Evolutionary conservation across 64 coral and sea anemone species (phyloP).

Genomic region (Cladopsammia gracilis): DNA sequence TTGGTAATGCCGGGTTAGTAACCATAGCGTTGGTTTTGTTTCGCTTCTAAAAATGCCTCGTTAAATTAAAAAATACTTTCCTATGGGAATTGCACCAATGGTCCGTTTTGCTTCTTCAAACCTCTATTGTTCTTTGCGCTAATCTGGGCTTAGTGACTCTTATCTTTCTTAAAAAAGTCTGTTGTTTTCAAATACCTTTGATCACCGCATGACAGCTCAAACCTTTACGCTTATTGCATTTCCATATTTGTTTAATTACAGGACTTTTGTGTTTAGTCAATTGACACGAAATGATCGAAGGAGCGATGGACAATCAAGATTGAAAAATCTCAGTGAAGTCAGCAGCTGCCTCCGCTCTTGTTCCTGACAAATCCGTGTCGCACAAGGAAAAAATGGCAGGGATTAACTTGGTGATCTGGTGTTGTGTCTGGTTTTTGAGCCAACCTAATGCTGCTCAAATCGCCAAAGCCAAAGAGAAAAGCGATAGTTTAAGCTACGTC

Average conservation of each 20-base stretch:
- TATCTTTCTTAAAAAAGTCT: not conserved
- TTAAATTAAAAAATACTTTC: not conserved
- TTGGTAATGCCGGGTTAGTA: too few relatives aligned
- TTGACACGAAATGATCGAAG: not conserved
- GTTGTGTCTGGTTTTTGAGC: not conserved
- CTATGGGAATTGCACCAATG: conserved; percentile 9
- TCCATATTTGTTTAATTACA: conserved; percentile 44
- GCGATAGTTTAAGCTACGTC: conserved; percentile 35
- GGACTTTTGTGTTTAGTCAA: not conserved
- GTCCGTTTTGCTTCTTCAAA: not conserved
- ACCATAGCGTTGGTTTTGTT: not conserved
- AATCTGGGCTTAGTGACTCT: not conserved
- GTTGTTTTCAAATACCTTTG: not conserved
- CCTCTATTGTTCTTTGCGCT: not conserved
- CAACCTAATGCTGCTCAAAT: not conserved
- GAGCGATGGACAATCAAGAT: not conserved
- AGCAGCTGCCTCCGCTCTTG: not conserved
- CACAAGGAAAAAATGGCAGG: not conserved
- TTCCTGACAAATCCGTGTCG: not conserved
- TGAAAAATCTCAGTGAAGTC: not conserved
- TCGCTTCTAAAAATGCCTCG: not conserved
- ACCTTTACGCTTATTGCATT: not conserved
- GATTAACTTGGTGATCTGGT: not conserved
- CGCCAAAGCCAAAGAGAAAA: conserved; percentile 1
- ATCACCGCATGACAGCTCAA: not conserved